Evolutionary conservation across 1,140 invertebrate genomes (phyloP).

Genomic region (Venturia canescens): DNA sequence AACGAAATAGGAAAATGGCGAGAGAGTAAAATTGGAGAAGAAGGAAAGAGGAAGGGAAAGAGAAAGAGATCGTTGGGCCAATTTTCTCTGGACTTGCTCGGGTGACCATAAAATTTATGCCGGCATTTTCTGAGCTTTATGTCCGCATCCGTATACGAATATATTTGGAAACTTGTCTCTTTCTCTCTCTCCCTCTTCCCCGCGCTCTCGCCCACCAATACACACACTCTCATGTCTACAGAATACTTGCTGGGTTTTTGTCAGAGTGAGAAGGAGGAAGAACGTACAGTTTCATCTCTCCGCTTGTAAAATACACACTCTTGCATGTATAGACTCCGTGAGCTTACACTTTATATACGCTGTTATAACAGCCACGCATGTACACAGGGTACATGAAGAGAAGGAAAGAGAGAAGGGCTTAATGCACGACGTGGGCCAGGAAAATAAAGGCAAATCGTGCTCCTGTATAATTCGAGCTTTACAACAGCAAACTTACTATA

Average conservation of each 20-base stretch:
- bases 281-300: slow-evolving; percentile 24
- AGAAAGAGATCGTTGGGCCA: slow-evolving; percentile 21
- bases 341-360: slow-evolving; percentile 18
- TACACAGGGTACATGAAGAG: background rate
- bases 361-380: slow-evolving; percentile 33
- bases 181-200: background rate
- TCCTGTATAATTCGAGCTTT: background rate
- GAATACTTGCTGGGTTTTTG: too few species aligned
- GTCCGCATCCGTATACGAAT: slow-evolving; percentile 47
- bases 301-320: slow-evolving; percentile 39
- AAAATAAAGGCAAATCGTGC: background rate
- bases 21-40: too few species aligned
- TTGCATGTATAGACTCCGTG: slow-evolving; percentile 36
- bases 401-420: background rate
- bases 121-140: slow-evolving; percentile 59
- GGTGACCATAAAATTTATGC: slow-evolving; percentile 65
- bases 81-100: slow-evolving; percentile 59
- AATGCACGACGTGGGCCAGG: background rate
- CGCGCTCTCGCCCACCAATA: background rate
- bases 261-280: background rate
- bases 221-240: background rate
- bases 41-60: too few species aligned
- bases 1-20: too few species aligned
- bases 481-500: background rate
- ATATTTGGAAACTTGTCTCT: slow-evolving; percentile 48